Conservation (phyloP, 2,797 vertebrate genomes). For the Anguilla obscura region DNA sequence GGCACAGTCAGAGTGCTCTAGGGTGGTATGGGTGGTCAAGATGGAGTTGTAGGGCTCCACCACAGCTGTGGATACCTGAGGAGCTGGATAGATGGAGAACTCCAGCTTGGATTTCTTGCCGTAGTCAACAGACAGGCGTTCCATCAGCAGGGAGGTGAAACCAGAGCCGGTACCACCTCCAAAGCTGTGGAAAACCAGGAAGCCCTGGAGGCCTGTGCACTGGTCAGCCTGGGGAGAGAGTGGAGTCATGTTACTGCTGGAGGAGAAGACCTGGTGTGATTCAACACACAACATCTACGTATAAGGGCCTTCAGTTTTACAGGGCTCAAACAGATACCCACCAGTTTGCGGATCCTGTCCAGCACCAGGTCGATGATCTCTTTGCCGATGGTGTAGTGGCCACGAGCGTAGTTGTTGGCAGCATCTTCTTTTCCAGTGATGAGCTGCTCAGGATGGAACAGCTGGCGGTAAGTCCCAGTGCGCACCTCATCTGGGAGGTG, state of each 20-base stretch:
- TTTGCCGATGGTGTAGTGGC: constrained; percentile 70
- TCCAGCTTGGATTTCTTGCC: constrained; percentile 23
- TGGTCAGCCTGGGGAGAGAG: constrained; percentile 58
- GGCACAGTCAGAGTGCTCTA: constrained; percentile 92
- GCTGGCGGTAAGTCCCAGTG: constrained; percentile 51
- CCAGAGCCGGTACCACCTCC: constrained; percentile 18
- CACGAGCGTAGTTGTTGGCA: constrained; percentile 62
- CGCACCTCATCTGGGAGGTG: constrained; percentile 60
- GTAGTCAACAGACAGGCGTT: constrained; percentile 21
- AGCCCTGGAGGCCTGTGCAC: constrained; percentile 69
- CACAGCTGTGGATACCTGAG: constrained; percentile 68
- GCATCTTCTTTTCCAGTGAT: constrained; percentile 67
- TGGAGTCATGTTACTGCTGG: background rate
- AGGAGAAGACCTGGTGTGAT: background rate
- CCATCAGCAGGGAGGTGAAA: constrained; percentile 25
- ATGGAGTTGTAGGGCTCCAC: constrained; percentile 87
- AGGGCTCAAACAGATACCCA: constrained; percentile 45
- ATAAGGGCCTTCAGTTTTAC: constrained; percentile 47
- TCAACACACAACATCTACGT: background rate
- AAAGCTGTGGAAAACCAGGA: constrained; percentile 36
- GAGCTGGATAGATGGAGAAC: constrained; percentile 23
- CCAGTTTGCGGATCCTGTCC: constrained; percentile 68
- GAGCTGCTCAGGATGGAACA: constrained; percentile 58
- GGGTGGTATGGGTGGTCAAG: constrained; percentile 86
- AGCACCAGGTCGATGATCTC: constrained; percentile 62